These are phyloP conservation scores for Nesidiocoris tenuis DNA, from an alignment of 2,888 invertebrate species.

Conservation along the genomic window DNA sequence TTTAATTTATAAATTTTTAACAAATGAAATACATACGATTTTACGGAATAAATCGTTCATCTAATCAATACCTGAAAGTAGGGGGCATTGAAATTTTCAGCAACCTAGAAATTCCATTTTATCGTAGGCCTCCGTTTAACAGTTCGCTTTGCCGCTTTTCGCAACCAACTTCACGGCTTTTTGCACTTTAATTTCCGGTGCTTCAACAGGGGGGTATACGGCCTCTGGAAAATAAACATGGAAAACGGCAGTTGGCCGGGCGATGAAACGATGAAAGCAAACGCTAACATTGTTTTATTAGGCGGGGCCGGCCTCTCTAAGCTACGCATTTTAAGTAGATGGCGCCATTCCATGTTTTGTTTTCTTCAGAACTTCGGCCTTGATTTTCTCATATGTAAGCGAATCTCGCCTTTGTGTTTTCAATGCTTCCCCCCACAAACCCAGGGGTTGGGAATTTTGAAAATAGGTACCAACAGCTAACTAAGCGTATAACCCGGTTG, in stretches of 20 bases:
- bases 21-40: too few species aligned
- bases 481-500: too few species aligned
- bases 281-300: constrained; percentile 24
- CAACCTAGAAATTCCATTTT: too few species aligned
- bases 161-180: constrained; percentile 17
- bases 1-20: too few species aligned
- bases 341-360: neutral
- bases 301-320: neutral
- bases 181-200: constrained; percentile 39
- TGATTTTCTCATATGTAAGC: neutral
- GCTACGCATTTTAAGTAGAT: neutral
- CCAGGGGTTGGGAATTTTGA: too few species aligned
- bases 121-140: too few species aligned
- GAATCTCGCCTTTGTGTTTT: too few species aligned
- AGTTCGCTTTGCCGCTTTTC: neutral
- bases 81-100: too few species aligned
- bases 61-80: too few species aligned
- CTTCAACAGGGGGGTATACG: constrained; percentile 7
- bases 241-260: constrained; percentile 1
- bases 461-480: too few species aligned
- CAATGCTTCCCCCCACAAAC: too few species aligned
- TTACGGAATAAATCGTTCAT: too few species aligned
- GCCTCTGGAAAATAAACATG: constrained; percentile 2
- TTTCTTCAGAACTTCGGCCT: neutral
- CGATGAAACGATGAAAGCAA: neutral